Evolutionary conservation across 2,113 vertebrate species (phyloP), one percentile per base, ranked within the genome.

Genomic region (Heloderma charlesbogerti): DNA sequence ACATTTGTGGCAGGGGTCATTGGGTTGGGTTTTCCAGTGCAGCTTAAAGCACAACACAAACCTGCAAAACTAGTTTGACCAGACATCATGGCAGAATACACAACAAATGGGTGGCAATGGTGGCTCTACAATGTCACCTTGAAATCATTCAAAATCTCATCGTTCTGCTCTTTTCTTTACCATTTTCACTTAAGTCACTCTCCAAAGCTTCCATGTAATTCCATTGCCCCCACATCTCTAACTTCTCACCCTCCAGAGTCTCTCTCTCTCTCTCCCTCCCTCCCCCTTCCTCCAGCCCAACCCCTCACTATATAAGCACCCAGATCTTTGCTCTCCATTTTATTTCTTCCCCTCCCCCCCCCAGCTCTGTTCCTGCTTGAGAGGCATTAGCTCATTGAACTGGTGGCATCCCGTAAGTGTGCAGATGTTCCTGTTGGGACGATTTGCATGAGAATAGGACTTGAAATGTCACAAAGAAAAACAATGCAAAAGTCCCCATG

Each of bases 401-500:
- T 86, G 89, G 37, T 86, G 89, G 45, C 75, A 90, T 86, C 63
- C 67, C 40, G 84, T 79, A 69, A 31, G 63, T 79, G 83, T 86
- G 84, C 89, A 90, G 89, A 90, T 90, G 89, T 86, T 90, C 89
- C 89, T 71, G 63, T 90, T 80, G 89, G 74, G 84, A n/a, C n/a
- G 29, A 90, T 90, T 90, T 90, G 84, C 89, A 90, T 90, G 84
- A 54, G n/a, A 90, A 90, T 67, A 79, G 43, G 85, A 31, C 75
- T 79, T 34, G 63, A 90, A 90, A 90, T 86, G 89, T 80, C 89
- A 71, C 75, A 57, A 20, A 71, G 84, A 69, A 69, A 90, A 90
- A 80, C 84, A 69, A 72, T 45, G 63, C 66, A 79, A 80, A 86
- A 43, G 43, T 86, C 84, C 43, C 74, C 16, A 67, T 69, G 51